Percentiles rank a stretch among this genome's conserved stretches.
phyloP scores from a whole-genome alignment of 2,113 vertebrate species.

The Centropus unirufus region DNA sequence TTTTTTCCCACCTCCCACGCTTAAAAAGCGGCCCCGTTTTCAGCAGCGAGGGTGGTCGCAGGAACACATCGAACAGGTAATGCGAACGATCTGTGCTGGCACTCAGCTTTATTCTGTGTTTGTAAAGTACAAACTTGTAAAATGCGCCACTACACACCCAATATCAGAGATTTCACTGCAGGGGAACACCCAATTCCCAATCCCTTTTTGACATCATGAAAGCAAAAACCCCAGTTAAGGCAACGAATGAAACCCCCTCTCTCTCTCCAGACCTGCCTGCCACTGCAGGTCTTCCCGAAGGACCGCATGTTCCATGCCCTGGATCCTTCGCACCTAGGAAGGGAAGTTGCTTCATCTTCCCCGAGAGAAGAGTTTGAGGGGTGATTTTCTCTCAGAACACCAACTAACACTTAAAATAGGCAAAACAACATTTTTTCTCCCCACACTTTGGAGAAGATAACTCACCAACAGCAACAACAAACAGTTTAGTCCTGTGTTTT shows the following conservation, averaged over 20 bases:
- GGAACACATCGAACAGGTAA: not conserved
- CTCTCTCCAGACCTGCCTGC: not conserved
- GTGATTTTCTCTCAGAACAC: not conserved
- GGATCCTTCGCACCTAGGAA: not conserved
- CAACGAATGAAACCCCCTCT: not conserved
- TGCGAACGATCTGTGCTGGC: not conserved
- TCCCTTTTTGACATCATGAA: not conserved
- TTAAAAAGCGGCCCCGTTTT: not conserved
- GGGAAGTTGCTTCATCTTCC: not conserved
- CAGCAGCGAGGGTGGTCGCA: not conserved
- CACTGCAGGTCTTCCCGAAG: not conserved
- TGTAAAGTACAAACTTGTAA: not conserved
- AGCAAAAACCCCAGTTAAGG: not conserved
- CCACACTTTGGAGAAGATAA: not conserved
- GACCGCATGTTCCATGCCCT: not conserved
- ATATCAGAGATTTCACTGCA: not conserved
- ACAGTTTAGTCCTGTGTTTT: not conserved
- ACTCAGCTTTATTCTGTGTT: not conserved
- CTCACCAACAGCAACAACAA: not conserved
- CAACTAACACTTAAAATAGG: not conserved
- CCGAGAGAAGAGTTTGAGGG: not conserved
- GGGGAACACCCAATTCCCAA: not conserved
- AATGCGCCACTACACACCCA: not conserved
- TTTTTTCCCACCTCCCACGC: too few relatives aligned
- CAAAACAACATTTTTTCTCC: not conserved